Evolutionary conservation across 2,888 invertebrate genomes (phyloP).

Genomic region (Smittia sp.): DNA sequence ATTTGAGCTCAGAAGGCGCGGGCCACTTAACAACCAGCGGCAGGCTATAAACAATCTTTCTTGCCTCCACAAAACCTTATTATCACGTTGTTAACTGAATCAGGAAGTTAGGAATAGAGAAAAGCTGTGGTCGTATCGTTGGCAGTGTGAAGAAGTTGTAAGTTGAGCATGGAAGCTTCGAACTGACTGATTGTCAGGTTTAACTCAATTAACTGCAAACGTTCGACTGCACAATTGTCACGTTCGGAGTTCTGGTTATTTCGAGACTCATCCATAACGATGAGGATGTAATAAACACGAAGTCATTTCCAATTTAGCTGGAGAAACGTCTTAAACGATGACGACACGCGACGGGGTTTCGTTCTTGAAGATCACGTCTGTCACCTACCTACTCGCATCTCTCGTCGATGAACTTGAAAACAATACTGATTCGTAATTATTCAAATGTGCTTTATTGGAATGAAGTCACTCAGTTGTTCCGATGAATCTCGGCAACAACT

Average conservation of each 20-base stretch:
- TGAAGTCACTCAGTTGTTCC: slow-evolving; percentile 25
- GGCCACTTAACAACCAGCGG: neutral
- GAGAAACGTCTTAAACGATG: slow-evolving; percentile 11
- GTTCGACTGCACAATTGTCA: too few relatives aligned
- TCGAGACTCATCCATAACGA: too few relatives aligned
- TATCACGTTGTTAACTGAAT: neutral
- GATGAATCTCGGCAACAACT: neutral
- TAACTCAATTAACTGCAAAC: too few relatives aligned
- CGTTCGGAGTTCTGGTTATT: too few relatives aligned
- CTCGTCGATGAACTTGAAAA: slow-evolving; percentile 32
- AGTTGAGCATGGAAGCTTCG: too few relatives aligned
- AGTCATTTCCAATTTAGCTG: too few relatives aligned
- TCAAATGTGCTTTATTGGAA: neutral
- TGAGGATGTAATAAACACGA: too few relatives aligned
- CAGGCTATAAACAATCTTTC: neutral
- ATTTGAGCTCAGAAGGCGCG: neutral
- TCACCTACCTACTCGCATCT: slow-evolving; percentile 22
- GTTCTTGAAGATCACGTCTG: slow-evolving; percentile 19
- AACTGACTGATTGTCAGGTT: too few relatives aligned
- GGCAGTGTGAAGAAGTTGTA: too few relatives aligned
- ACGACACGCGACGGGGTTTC: slow-evolving; percentile 21
- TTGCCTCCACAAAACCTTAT: neutral
- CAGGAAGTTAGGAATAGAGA: neutral
- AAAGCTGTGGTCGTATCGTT: neutral
- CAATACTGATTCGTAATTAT: neutral